A percentile compares a stretch with the other conserved stretches of the same genome.
Conservation (phyloP, 2,113 vertebrate genomes). For the Poeciliopsis occidentalis region DNA sequence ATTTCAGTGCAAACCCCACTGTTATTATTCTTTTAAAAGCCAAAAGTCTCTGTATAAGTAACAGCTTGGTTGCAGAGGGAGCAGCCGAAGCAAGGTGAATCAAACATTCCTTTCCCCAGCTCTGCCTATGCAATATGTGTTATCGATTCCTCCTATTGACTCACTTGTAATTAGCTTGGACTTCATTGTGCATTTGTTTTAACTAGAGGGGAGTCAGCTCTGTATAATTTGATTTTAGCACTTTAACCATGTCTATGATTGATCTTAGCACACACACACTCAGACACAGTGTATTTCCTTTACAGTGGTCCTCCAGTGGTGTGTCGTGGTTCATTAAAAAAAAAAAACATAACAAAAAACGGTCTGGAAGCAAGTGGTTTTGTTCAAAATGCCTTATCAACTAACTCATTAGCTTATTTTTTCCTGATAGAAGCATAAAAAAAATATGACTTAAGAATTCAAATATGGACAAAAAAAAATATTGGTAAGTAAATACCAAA, state of each 20-base stretch:
- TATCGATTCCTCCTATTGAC: constrained; percentile 16
- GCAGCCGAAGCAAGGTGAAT: neutral
- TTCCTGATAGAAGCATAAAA: neutral
- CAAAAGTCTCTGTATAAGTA: neutral
- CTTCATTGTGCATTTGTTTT: constrained; percentile 25
- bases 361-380: constrained; percentile 47
- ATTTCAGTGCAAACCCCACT: neutral
- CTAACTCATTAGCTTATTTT: constrained; percentile 14
- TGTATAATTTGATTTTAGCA: constrained; percentile 55
- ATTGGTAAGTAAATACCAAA: constrained; percentile 24
- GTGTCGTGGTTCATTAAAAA: constrained; percentile 18
- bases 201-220: constrained; percentile 27
- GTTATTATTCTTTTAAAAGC: neutral
- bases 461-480: constrained; percentile 12
- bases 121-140: constrained; percentile 64
- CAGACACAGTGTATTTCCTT: constrained; percentile 16
- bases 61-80: neutral
- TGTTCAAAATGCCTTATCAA: constrained; percentile 65
- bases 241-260: constrained; percentile 53
- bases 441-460: constrained; percentile 10
- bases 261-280: constrained; percentile 20
- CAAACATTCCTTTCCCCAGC: constrained; percentile 18
- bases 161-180: constrained; percentile 2
- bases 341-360: neutral
- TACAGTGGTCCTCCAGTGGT: constrained; percentile 21